Base-by-base conservation (phyloP, 2,113 vertebrate genomes). In the Mola mola region DNA sequence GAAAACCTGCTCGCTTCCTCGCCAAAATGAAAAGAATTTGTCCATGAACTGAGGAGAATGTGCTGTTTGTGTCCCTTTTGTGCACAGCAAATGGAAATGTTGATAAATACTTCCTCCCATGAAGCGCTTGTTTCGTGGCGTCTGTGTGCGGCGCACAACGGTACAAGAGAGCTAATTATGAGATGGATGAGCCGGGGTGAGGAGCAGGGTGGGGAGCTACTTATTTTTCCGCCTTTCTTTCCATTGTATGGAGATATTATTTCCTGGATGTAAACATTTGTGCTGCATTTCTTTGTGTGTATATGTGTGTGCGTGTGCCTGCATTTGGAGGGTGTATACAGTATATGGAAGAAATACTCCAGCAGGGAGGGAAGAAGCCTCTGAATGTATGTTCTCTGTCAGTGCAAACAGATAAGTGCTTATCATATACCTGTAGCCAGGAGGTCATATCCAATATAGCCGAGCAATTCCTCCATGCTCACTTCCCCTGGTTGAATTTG, bases 131-230 rank as follows among this genome's bases (percentile, higher is more conserved):
- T 89, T 90, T 90, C 87, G 89, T 87, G 78, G 66, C 40, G 59
- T 75, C 78, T 83, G 76, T 83, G 80, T 77, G 76, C 72, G 20
- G 66, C 63, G 58, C 82, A 88, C 89, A 88, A 88, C 86, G 58
- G 77, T 75, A 89, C 88, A 86, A 89, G 90, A 92, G 89, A 91
- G 87, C 84, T 91, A 92, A 92, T 92, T 92, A 92, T 91, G 83
- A 86, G 79, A 69, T 74, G 79, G 87, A 86, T 86, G 88, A 87
- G 83, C 87, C 44, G 61, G 86, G 81, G 87, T 85, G 82, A 89
- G 79, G 85, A 75, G 84, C 79, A 65, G 83, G 79, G 78, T 82
- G 83, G 79, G 83, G 72, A 68, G 68, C 82, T 83, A 88, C 86
- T 88, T 89, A 88, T 89, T 88, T 87, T 66, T 58, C 78, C 28